Conservation (phyloP, 2,888 invertebrate species). For the Nymphalis polychloros region DNA sequence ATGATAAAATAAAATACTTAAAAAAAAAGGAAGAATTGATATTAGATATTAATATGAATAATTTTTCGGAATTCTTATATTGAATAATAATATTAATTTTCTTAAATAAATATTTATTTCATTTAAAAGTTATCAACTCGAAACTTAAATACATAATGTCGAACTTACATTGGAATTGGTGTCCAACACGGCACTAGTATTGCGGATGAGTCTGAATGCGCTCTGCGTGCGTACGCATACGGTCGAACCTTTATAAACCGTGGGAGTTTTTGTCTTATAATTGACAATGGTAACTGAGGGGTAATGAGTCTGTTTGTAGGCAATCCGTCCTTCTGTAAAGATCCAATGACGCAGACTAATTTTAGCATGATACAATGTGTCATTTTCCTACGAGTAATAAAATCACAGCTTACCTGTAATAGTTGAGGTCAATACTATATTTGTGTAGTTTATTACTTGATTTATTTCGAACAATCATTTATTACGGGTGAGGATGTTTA, state of each 20-base stretch:
- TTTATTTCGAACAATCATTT: slow-evolving; percentile 20
- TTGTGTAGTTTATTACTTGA: slow-evolving; percentile 22
- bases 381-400: slow-evolving; percentile 55
- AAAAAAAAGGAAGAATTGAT: too few relatives aligned
- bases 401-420: slow-evolving; percentile 38
- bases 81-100: too few relatives aligned
- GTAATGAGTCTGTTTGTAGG: slow-evolving; percentile 79
- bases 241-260: slow-evolving; percentile 77
- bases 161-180: slow-evolving; percentile 4
- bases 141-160: background rate
- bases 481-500: background rate
- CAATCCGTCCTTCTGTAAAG: slow-evolving; percentile 73
- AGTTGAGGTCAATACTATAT: slow-evolving; percentile 30
- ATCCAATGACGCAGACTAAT: slow-evolving; percentile 66
- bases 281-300: slow-evolving; percentile 76
- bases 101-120: too few relatives aligned
- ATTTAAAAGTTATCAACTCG: too few relatives aligned
- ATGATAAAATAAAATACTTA: too few relatives aligned
- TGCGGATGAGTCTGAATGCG: slow-evolving; percentile 67
- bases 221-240: slow-evolving; percentile 69
- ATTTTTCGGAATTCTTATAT: background rate
- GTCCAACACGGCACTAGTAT: slow-evolving; percentile 57
- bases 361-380: slow-evolving; percentile 63
- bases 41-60: too few relatives aligned
- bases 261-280: slow-evolving; percentile 79